These are phyloP conservation scores for Loris lydekkerianus DNA, from an alignment of 2,797 vertebrate species.

Conservation along the genomic window DNA sequence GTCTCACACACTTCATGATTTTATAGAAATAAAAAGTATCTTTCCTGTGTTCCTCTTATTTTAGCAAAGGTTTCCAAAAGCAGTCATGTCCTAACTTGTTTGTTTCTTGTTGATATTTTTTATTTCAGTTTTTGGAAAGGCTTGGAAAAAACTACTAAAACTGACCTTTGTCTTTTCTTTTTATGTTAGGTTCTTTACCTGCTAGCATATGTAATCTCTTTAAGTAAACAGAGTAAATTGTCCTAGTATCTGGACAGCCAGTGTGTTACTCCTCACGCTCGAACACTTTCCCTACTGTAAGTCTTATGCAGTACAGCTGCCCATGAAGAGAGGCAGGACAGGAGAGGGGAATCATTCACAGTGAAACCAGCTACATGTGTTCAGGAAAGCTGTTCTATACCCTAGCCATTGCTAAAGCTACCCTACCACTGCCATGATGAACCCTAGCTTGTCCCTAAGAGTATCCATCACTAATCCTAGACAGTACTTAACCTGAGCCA, in stretches of 20 bases:
- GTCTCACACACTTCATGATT: constrained; percentile 58
- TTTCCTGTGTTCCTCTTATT: constrained; percentile 29
- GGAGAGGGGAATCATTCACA: neutral
- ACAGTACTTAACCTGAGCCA: no score
- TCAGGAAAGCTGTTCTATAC: neutral
- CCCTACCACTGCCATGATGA: no score
- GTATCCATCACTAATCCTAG: no score
- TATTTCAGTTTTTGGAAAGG: neutral
- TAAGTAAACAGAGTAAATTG: neutral
- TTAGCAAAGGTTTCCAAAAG: constrained; percentile 36
- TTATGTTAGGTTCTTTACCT: constrained; percentile 1
- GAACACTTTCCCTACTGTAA: neutral
- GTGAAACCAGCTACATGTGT: neutral
- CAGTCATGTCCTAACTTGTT: constrained; percentile 8
- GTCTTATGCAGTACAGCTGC: neutral
- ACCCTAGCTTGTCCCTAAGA: no score
- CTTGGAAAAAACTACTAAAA: neutral
- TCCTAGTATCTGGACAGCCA: neutral
- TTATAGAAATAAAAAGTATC: constrained; percentile 53
- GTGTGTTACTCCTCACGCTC: neutral
- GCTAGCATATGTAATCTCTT: neutral
- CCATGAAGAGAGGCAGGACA: neutral
- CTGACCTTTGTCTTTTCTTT: neutral
- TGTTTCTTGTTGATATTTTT: constrained; percentile 57
- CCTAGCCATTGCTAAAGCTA: neutral